A percentile compares a stretch with the other conserved stretches of the same genome.
Conservation (phyloP, 2,797 vertebrate genomes). For the Acomys russatus region DNA sequence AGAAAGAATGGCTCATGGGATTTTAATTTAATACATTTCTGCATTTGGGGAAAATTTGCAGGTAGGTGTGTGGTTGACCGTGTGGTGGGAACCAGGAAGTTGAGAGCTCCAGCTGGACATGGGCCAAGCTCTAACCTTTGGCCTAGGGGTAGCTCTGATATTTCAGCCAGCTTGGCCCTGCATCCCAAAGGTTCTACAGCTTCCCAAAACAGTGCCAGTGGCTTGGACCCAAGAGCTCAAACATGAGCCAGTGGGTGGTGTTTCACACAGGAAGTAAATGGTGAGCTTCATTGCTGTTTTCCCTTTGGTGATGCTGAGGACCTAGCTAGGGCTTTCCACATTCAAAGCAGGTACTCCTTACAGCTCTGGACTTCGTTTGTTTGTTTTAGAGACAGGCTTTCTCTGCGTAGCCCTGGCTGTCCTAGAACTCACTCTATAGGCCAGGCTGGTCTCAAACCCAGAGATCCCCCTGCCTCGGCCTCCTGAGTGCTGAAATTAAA, state of each 20-base stretch:
- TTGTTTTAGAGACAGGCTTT: background rate
- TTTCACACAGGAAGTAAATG: background rate
- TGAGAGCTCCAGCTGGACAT: background rate
- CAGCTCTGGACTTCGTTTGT: background rate
- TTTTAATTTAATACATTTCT: background rate
- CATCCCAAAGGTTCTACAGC: background rate
- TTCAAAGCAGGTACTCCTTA: too few species aligned
- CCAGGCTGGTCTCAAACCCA: background rate
- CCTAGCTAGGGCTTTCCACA: background rate
- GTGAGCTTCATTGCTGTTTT: background rate
- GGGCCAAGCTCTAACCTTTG: background rate
- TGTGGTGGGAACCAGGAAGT: background rate
- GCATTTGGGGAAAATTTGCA: background rate
- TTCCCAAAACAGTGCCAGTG: background rate
- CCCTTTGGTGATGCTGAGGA: background rate
- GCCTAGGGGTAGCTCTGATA: background rate
- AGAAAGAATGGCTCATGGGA: background rate
- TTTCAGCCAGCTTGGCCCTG: background rate
- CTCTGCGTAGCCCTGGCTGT: background rate
- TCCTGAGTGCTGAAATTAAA: background rate
- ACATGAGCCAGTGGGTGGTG: accelerated
- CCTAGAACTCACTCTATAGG: background rate
- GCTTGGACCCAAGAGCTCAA: background rate
- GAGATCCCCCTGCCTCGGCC: background rate
- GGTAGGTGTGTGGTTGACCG: background rate